phyloP scores from a whole-genome alignment of 2,888 invertebrate genomes.

The Chrysotoxum bicinctum region DNA sequence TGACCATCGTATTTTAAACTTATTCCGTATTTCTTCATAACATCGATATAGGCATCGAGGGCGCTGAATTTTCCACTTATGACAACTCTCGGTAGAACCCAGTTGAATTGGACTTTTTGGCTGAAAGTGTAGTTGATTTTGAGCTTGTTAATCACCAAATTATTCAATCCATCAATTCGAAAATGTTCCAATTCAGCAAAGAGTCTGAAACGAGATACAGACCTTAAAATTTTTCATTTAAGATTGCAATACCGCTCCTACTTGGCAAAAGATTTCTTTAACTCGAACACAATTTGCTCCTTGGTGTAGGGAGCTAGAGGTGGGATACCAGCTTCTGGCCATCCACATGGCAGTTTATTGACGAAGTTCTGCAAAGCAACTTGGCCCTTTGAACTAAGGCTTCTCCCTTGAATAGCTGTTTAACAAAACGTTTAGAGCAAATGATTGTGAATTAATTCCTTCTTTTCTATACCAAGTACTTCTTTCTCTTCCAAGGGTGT shows the following conservation, averaged over 20 bases:
- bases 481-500: neutral
- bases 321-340: slow-evolving; percentile 77
- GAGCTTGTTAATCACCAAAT: slow-evolving; percentile 76
- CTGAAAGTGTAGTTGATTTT: slow-evolving; percentile 77
- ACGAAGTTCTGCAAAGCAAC: slow-evolving; percentile 75
- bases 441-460: neutral
- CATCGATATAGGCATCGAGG: slow-evolving; percentile 75
- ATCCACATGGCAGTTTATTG: slow-evolving; percentile 79
- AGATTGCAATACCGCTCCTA: slow-evolving; percentile 72
- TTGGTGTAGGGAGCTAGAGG: slow-evolving; percentile 79
- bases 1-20: slow-evolving; percentile 76
- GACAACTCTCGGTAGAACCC: slow-evolving; percentile 75
- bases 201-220: neutral
- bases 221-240: neutral
- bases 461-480: neutral
- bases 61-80: slow-evolving; percentile 75
- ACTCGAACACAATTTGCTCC: slow-evolving; percentile 75
- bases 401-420: neutral
- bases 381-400: slow-evolving; percentile 56
- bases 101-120: slow-evolving; percentile 77
- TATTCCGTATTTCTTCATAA: slow-evolving; percentile 75
- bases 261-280: slow-evolving; percentile 75
- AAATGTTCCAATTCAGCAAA: slow-evolving; percentile 1
- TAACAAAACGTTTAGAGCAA: no score
- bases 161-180: slow-evolving; percentile 77